A percentile compares a stretch with the other conserved stretches of the same genome.
These are phyloP conservation scores for Ernsta delagoae DNA, from an alignment of 2,888 invertebrate genomes.

Conservation along the genomic window DNA sequence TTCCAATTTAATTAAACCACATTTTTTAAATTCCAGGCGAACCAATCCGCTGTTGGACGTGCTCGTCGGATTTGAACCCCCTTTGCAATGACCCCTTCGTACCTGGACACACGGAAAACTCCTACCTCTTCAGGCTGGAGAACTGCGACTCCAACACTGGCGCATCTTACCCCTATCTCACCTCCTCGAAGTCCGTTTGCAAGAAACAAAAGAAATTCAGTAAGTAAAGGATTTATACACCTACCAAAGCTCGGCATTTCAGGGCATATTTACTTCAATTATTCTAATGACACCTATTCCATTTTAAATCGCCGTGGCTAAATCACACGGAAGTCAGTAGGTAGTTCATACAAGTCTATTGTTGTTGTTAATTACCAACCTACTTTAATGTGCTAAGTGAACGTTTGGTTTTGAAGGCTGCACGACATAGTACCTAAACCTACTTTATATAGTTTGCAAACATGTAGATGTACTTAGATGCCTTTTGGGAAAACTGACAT, in stretches of 20 bases:
- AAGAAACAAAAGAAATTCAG: conserved; percentile 91
- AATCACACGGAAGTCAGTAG: conserved; percentile 26
- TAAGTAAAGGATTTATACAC: conserved; percentile 77
- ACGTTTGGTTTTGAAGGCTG: conserved; percentile 17
- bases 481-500: conserved; percentile 24
- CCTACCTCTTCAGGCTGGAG: conserved; percentile 73
- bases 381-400: conserved; percentile 48
- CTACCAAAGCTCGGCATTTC: no score
- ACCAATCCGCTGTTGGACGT: conserved; percentile 90
- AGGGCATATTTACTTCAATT: background rate
- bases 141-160: conserved; percentile 79
- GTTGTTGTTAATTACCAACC: conserved; percentile 64
- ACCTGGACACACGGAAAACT: conserved; percentile 73
- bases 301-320: background rate
- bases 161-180: conserved; percentile 69
- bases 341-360: conserved; percentile 53
- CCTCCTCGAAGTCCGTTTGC: conserved; percentile 87
- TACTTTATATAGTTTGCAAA: no score
- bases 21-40: conserved; percentile 80
- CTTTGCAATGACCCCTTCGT: conserved; percentile 91
- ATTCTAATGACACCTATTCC: conserved; percentile 6
- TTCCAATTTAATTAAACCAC: background rate
- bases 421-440: background rate
- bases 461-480: background rate
- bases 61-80: conserved; percentile 89